Conservation (phyloP, 1,140 invertebrate genomes). For the Aphis craccivora region DNA sequence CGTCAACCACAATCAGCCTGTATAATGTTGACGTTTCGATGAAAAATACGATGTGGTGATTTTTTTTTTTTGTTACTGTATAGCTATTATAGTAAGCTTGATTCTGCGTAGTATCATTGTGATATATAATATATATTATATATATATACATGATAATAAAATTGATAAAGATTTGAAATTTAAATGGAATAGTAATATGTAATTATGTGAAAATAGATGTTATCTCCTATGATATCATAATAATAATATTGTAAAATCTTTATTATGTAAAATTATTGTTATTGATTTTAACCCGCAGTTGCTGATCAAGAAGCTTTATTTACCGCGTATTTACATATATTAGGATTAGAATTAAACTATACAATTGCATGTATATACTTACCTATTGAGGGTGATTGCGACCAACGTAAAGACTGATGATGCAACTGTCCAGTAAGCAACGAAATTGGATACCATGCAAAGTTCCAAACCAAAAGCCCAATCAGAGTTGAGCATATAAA, state of each 20-base stretch:
- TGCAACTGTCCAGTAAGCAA: slow-evolving; percentile 85
- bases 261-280: neutral
- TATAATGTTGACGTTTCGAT: neutral
- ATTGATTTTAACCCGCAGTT: neutral
- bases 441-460: slow-evolving; percentile 88
- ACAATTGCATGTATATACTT: slow-evolving; percentile 62
- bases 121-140: too few species aligned
- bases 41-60: neutral
- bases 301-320: neutral
- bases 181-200: neutral
- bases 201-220: neutral
- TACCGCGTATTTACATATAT: neutral
- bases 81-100: neutral
- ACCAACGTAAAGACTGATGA: slow-evolving; percentile 91
- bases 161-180: neutral
- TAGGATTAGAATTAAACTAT: neutral
- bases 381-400: slow-evolving; percentile 84
- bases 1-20: neutral
- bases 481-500: slow-evolving; percentile 79
- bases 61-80: neutral
- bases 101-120: neutral
- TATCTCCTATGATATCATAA: neutral
- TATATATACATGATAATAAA: neutral
- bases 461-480: slow-evolving; percentile 88
- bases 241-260: neutral